Evolutionary conservation across 2,888 invertebrate genomes (phyloP).

Genomic region (Cosmia pyralina): DNA sequence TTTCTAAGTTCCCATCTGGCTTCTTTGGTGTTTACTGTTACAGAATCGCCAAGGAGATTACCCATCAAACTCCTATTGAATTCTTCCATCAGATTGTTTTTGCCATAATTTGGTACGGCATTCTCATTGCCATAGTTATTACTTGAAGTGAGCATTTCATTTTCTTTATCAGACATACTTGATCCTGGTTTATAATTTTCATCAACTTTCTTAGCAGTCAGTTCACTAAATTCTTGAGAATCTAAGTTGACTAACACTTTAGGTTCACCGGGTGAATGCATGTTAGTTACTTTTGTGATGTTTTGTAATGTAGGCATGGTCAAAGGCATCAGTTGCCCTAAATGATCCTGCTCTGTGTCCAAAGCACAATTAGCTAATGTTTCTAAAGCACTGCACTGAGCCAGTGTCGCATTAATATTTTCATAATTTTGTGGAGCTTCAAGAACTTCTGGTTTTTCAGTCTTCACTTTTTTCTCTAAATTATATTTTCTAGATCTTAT

Average conservation of each 20-base stretch:
- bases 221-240: constrained; percentile 87
- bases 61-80: constrained; percentile 87
- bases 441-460: constrained; percentile 74
- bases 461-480: constrained; percentile 78
- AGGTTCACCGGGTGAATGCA: constrained; percentile 88
- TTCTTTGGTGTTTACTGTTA: constrained; percentile 93
- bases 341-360: constrained; percentile 85
- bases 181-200: constrained; percentile 74
- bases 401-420: constrained; percentile 84
- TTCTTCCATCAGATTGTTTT: constrained; percentile 86
- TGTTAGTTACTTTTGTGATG: constrained; percentile 86
- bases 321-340: constrained; percentile 86
- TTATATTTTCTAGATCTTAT: constrained; percentile 91
- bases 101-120: constrained; percentile 76
- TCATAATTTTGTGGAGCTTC: constrained; percentile 76
- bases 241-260: constrained; percentile 87
- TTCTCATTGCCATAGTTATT: constrained; percentile 76
- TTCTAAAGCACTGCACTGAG: constrained; percentile 87
- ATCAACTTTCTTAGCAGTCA: constrained; percentile 79
- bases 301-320: constrained; percentile 86
- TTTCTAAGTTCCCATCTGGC: constrained; percentile 92
- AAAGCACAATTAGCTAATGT: constrained; percentile 88
- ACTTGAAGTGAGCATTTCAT: constrained; percentile 71
- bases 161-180: constrained; percentile 79
- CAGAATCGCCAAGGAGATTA: constrained; percentile 90